phyloP scores from a whole-genome alignment of 1,140 invertebrate species.

The Lepidotrigona ventralis region DNA sequence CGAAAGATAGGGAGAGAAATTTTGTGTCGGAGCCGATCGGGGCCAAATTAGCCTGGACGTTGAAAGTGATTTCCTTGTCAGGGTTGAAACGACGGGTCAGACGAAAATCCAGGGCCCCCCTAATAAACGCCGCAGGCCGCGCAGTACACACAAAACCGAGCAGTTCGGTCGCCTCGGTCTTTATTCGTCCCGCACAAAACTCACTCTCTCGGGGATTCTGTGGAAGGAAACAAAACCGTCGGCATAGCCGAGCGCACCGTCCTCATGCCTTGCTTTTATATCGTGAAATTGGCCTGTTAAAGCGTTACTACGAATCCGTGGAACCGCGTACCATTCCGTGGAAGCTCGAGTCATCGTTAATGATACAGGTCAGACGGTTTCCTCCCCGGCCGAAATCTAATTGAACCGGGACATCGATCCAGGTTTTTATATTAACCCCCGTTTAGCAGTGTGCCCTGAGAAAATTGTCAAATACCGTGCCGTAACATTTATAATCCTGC shows the following conservation, averaged over 20 bases:
- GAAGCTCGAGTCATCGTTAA: constrained; percentile 51
- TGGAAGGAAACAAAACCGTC: constrained; percentile 53
- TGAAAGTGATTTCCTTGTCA: constrained; percentile 64
- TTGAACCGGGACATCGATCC: constrained; percentile 40
- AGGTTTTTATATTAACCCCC: not conserved
- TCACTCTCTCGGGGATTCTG: constrained; percentile 35
- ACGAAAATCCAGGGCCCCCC: constrained; percentile 61
- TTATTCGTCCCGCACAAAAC: constrained; percentile 63
- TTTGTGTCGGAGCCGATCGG: constrained; percentile 45
- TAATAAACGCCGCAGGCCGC: constrained; percentile 61
- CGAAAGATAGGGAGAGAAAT: constrained; percentile 1
- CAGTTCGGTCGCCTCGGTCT: constrained; percentile 45
- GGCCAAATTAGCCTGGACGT: constrained; percentile 46
- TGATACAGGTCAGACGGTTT: constrained; percentile 52
- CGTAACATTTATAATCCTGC: not conserved
- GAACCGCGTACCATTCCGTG: constrained; percentile 50
- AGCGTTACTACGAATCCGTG: constrained; percentile 66
- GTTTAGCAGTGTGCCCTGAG: not conserved
- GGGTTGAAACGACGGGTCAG: constrained; percentile 57
- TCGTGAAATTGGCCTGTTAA: constrained; percentile 73
- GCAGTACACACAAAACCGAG: constrained; percentile 31
- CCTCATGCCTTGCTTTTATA: constrained; percentile 62
- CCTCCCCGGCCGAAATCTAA: constrained; percentile 33
- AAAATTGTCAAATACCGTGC: not conserved
- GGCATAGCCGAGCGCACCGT: constrained; percentile 49